These are phyloP conservation scores for Sebastes elongatus DNA, from an alignment of 2,797 vertebrate species.

Conservation along the genomic window DNA sequence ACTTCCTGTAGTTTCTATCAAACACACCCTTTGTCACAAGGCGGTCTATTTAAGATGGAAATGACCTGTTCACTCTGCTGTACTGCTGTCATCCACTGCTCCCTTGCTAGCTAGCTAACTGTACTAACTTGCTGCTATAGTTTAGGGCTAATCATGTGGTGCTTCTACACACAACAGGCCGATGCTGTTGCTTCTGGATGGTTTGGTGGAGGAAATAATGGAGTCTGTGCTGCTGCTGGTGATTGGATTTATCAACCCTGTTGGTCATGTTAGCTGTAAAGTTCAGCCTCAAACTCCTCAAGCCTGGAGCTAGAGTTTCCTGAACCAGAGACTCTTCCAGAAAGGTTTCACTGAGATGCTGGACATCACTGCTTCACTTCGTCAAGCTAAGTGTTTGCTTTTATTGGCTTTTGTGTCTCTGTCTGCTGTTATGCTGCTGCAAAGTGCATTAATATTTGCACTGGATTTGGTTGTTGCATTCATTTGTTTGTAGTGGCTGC, in stretches of 20 bases:
- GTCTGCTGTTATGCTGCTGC: neutral
- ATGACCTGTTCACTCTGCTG: neutral
- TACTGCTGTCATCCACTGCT: neutral
- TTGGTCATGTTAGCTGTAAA: neutral
- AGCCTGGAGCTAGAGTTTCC: neutral
- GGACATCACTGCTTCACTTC: neutral
- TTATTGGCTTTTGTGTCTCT: neutral
- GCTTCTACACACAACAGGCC: neutral
- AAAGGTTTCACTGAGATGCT: neutral
- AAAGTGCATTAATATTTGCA: neutral
- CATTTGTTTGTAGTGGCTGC: neutral
- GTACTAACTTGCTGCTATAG: fast-evolving
- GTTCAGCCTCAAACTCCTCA: neutral
- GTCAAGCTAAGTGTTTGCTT: neutral
- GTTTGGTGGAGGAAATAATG: neutral
- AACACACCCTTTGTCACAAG: neutral
- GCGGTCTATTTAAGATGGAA: neutral
- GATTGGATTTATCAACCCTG: neutral
- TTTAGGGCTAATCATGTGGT: no score
- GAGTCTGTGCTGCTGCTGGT: neutral
- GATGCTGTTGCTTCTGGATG: neutral
- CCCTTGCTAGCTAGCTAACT: neutral
- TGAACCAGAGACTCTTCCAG: neutral
- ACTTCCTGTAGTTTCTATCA: neutral
- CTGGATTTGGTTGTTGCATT: neutral